Percentiles rank a stretch among this genome's conserved stretches.
These are phyloP conservation scores for Apolygus lucorum DNA, from an alignment of 1,140 invertebrate genomes.

Conservation along the genomic window DNA sequence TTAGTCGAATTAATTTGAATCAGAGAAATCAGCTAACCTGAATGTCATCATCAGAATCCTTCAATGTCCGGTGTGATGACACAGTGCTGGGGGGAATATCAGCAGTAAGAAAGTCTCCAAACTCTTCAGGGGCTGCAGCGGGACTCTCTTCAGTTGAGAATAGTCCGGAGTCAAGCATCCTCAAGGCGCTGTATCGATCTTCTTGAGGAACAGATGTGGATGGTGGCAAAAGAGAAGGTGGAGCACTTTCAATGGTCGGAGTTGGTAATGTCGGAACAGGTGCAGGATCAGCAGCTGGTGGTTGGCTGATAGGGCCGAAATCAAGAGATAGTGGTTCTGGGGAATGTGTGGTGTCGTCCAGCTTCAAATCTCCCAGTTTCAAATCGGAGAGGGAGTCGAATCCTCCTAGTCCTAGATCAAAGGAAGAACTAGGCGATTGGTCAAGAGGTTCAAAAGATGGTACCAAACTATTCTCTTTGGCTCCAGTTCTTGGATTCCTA, in stretches of 20 bases:
- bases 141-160: constrained; percentile 6
- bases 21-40: constrained; percentile 20
- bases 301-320: not conserved
- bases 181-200: constrained; percentile 41
- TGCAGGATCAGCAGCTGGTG: no score
- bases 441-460: no score
- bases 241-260: not conserved
- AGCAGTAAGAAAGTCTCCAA: constrained; percentile 50
- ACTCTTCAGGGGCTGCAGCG: constrained; percentile 43
- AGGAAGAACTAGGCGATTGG: no score
- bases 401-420: no score
- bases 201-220: not conserved
- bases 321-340: not conserved
- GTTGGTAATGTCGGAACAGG: no score
- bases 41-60: constrained; percentile 5
- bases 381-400: no score
- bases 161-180: constrained; percentile 35
- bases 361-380: not conserved
- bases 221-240: not conserved
- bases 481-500: no score
- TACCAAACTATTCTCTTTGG: no score
- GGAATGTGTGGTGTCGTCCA: not conserved
- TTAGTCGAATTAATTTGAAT: no score
- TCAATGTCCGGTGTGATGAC: not conserved
- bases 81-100: constrained; percentile 26